phyloP scores from a whole-genome alignment of 2,113 vertebrate genomes.

The Odontesthes bonariensis region DNA sequence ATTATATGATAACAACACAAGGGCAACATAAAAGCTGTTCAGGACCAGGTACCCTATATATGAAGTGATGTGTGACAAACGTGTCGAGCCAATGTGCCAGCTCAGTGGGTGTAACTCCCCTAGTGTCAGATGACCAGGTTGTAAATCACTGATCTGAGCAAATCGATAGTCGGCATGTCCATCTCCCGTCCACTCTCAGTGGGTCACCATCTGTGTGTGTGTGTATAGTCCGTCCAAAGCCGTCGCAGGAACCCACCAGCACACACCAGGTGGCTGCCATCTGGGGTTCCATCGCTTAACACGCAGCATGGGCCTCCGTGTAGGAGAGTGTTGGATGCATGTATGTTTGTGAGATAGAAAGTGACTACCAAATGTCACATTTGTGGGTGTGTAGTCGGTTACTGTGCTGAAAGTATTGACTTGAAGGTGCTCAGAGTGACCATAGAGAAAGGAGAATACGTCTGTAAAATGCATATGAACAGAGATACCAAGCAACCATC shows the following conservation, averaged over 20 bases:
- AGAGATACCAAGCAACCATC: not conserved
- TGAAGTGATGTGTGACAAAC: constrained; percentile 36
- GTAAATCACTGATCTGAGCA: constrained; percentile 80
- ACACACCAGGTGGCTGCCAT: constrained; percentile 78
- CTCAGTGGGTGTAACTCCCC: constrained; percentile 60
- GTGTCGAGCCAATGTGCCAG: constrained; percentile 51
- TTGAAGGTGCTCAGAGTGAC: constrained; percentile 2
- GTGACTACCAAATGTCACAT: constrained; percentile 66
- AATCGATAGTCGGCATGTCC: constrained; percentile 76
- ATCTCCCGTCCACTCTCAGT: constrained; percentile 63
- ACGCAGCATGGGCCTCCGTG: constrained; percentile 68
- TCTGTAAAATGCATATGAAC: not conserved
- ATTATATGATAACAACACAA: not conserved
- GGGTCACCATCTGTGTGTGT: constrained; percentile 76
- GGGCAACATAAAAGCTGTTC: constrained; percentile 9
- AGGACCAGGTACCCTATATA: constrained; percentile 16
- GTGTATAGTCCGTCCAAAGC: constrained; percentile 65
- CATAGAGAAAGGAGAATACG: not conserved
- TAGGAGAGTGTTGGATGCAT: constrained; percentile 65
- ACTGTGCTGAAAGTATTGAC: constrained; percentile 19
- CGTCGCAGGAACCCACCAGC: constrained; percentile 66
- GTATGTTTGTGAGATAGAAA: constrained; percentile 48
- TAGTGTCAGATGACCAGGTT: constrained; percentile 74
- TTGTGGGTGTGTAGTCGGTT: constrained; percentile 56
- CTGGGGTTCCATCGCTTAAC: constrained; percentile 73